These are phyloP conservation scores for Troides oblongomaculatus DNA, from an alignment of 2,888 invertebrate genomes.

Conservation along the genomic window DNA sequence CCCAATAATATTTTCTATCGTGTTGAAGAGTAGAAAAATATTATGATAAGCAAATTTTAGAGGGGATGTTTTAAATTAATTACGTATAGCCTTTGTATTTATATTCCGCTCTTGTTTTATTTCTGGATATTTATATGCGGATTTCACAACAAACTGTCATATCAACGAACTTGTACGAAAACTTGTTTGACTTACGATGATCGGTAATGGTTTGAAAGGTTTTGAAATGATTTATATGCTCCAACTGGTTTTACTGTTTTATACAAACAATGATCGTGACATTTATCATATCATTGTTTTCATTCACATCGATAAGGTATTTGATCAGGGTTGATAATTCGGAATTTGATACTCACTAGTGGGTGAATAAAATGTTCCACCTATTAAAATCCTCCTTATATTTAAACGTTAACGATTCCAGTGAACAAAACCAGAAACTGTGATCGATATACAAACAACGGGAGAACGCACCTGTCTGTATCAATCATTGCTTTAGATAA, in stretches of 20 bases:
- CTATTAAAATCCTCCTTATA: background rate
- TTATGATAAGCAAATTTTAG: no score
- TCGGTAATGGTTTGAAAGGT: background rate
- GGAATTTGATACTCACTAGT: no score
- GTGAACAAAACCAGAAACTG: background rate
- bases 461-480: constrained; percentile 4
- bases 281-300: no score
- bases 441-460: background rate
- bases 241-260: background rate
- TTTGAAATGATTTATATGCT: background rate
- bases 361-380: no score
- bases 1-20: no score
- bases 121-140: background rate
- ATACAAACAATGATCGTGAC: background rate
- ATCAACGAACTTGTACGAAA: background rate
- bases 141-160: constrained; percentile 1
- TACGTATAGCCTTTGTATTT: background rate
- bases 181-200: background rate
- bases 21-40: no score
- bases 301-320: no score
- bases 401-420: background rate
- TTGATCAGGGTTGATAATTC: no score
- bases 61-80: background rate
- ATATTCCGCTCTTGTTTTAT: background rate
- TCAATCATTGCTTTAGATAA: constrained; percentile 12